Evolutionary conservation across 2,797 vertebrate genomes (phyloP).

Genomic region (Anabas testudineus): DNA sequence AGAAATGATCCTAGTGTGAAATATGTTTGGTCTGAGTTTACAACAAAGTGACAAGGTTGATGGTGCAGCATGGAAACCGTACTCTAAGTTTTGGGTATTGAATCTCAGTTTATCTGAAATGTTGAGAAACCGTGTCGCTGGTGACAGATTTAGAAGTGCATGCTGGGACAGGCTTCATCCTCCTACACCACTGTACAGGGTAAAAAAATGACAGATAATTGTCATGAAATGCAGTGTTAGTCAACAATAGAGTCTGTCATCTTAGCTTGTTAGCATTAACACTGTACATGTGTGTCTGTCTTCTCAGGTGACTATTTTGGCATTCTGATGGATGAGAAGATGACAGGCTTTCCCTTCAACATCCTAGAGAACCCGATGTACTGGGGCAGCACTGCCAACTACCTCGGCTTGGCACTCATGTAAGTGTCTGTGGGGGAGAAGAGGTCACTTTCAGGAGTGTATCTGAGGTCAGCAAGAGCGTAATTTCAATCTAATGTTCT

Average conservation of each 20-base stretch:
- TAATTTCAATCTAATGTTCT: background rate
- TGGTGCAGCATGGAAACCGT: slow-evolving; percentile 15
- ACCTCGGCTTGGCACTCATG: slow-evolving; percentile 93
- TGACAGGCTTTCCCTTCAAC: slow-evolving; percentile 92
- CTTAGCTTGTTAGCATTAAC: background rate
- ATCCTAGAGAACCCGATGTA: slow-evolving; percentile 96
- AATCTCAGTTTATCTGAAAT: background rate
- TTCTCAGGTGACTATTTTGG: slow-evolving; percentile 94
- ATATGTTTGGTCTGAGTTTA: slow-evolving; percentile 9
- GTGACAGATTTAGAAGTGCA: background rate
- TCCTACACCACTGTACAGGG: background rate
- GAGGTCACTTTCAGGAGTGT: background rate
- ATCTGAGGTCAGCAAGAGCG: background rate
- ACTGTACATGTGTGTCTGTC: slow-evolving; percentile 10
- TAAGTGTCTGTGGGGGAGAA: slow-evolving; percentile 81
- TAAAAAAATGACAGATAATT: background rate
- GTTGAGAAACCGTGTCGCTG: background rate
- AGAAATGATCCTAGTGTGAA: slow-evolving; percentile 17
- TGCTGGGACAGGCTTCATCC: slow-evolving; percentile 1
- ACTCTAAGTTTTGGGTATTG: background rate
- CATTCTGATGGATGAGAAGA: slow-evolving; percentile 94
- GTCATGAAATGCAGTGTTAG: slow-evolving; percentile 2
- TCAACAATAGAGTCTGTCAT: background rate
- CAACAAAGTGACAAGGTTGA: background rate
- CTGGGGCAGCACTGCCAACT: slow-evolving; percentile 94